These are phyloP conservation scores for Benitochromis conjunctus DNA, from an alignment of 2,113 vertebrate species.

Conservation along the genomic window DNA sequence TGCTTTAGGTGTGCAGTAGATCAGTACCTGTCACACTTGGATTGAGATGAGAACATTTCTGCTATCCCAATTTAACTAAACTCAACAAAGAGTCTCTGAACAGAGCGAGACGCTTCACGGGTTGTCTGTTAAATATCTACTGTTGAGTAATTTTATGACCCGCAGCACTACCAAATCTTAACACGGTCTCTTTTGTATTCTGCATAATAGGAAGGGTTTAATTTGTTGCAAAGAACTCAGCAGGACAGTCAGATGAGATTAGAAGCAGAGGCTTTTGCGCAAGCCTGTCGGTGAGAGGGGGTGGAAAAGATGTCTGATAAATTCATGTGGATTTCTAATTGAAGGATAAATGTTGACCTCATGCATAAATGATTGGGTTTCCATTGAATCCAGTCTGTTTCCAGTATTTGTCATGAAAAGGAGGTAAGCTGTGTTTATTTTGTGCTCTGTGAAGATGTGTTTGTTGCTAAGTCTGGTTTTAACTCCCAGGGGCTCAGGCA, in stretches of 20 bases:
- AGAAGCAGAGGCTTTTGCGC: slow-evolving; percentile 1
- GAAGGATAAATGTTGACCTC: neutral
- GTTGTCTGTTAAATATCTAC: neutral
- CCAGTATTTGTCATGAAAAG: neutral
- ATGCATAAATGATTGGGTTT: slow-evolving; percentile 24
- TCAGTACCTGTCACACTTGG: neutral
- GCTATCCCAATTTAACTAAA: neutral
- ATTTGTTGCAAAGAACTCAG: neutral
- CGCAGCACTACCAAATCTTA: neutral
- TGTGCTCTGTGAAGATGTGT: neutral
- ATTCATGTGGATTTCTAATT: neutral
- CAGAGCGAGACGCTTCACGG: neutral
- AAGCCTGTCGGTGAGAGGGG: neutral
- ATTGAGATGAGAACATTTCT: neutral
- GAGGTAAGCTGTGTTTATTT: slow-evolving; percentile 2
- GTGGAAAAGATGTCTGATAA: slow-evolving; percentile 37
- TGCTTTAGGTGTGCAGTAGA: neutral
- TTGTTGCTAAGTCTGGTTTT: slow-evolving; percentile 28
- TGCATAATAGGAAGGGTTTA: neutral
- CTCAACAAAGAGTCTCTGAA: neutral
- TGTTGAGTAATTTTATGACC: neutral
- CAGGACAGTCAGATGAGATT: slow-evolving; percentile 10
- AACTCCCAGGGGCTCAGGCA: neutral
- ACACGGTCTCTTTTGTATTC: neutral
- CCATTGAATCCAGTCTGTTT: neutral